Conservation (phyloP, 2,888 invertebrate species). For the Pyrgus malvae region DNA sequence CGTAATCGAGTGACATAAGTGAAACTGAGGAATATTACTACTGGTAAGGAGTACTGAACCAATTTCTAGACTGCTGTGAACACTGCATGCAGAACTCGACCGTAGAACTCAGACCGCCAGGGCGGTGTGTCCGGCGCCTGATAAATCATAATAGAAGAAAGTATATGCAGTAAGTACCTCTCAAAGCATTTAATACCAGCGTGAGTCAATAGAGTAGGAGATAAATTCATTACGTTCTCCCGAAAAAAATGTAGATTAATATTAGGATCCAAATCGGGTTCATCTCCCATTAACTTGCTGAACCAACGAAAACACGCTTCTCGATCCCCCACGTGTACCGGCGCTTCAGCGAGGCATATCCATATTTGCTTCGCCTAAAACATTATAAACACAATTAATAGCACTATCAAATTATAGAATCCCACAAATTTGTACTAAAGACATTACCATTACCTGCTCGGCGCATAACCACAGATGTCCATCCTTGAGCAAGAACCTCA, state of each 20-base stretch:
- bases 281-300: constrained; percentile 97
- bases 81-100: too few species aligned
- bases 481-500: constrained; percentile 95
- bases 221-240: constrained; percentile 94
- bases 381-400: neutral
- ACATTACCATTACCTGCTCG: constrained; percentile 84
- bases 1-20: too few species aligned
- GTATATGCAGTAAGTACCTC: constrained; percentile 61
- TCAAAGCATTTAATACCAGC: constrained; percentile 96
- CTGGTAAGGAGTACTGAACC: too few species aligned
- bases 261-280: constrained; percentile 97
- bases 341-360: constrained; percentile 96
- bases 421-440: neutral
- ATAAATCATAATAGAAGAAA: neutral
- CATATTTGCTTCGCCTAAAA: constrained; percentile 94
- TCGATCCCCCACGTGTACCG: constrained; percentile 94
- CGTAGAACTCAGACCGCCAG: too few species aligned
- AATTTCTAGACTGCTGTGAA: too few species aligned
- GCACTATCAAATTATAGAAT: neutral
- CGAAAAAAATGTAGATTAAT: constrained; percentile 98
- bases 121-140: too few species aligned
- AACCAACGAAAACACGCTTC: constrained; percentile 99
- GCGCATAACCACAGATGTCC: constrained; percentile 98
- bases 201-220: constrained; percentile 95
- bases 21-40: too few species aligned